Percentiles rank a stretch among this genome's conserved stretches.
These are phyloP conservation scores for Coecobrya sp. DNA, from an alignment of 2,888 invertebrate species.

Conservation along the genomic window DNA sequence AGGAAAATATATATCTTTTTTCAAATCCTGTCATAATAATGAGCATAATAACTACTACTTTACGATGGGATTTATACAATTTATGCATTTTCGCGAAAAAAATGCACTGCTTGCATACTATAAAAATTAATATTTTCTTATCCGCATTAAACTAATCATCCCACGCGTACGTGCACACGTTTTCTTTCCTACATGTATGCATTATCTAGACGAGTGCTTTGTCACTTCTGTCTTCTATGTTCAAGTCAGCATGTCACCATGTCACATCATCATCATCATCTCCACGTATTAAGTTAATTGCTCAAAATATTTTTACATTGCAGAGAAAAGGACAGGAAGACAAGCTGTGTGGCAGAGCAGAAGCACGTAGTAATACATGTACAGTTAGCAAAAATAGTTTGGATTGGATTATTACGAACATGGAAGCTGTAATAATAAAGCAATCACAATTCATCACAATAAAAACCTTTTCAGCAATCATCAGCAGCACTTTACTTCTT, in stretches of 20 bases:
- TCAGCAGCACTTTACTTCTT: background rate
- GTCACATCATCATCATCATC: conserved; percentile 52
- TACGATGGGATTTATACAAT: conserved; percentile 26
- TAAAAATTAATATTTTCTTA: background rate
- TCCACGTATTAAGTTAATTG: conserved; percentile 41
- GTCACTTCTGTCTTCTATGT: background rate
- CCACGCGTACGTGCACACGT: background rate
- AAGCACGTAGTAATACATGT: background rate
- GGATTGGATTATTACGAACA: background rate
- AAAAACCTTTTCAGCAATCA: conserved; percentile 60
- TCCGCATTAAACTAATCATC: conserved; percentile 21
- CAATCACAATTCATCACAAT: conserved; percentile 58
- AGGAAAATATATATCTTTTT: background rate
- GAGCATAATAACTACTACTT: background rate
- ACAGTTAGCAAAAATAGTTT: background rate
- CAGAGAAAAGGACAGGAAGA: conserved; percentile 7
- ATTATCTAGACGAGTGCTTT: too few relatives aligned
- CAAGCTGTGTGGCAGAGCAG: too few relatives aligned
- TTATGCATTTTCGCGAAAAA: background rate
- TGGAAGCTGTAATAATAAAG: conserved; percentile 41
- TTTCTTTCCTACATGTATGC: background rate
- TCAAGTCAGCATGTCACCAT: conserved; percentile 69
- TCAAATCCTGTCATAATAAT: conserved; percentile 66
- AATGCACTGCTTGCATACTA: background rate
- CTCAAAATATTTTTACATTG: background rate